Evolutionary conservation across 2,797 vertebrate species (phyloP).

Genomic region (Melanotaenia parkinsoni): DNA sequence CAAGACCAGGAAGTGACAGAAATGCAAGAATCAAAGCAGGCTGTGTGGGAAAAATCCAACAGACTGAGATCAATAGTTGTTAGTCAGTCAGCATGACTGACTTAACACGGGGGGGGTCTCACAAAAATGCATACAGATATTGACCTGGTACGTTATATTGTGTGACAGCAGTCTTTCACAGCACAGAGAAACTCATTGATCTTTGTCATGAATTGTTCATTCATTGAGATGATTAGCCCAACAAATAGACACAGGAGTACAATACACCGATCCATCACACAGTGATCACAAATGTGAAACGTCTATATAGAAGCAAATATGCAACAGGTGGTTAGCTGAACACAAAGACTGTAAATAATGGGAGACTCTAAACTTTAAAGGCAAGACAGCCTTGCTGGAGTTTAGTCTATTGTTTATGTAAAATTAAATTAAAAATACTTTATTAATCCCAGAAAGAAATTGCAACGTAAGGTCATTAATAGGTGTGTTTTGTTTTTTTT

Average conservation of each 20-base stretch:
- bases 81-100: background rate
- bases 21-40: background rate
- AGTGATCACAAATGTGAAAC: no score
- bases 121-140: background rate
- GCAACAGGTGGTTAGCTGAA: background rate
- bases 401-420: constrained; percentile 23
- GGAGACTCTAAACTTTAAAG: no score
- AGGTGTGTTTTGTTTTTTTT: no score
- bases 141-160: background rate
- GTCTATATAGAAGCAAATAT: background rate
- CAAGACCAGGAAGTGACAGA: background rate
- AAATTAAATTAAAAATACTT: no score
- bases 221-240: background rate
- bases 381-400: no score
- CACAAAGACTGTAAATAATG: background rate
- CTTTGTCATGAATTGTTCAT: no score
- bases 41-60: background rate
- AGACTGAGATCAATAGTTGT: background rate
- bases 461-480: no score
- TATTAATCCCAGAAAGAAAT: no score
- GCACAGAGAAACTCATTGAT: background rate
- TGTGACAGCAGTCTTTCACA: background rate
- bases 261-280: no score
- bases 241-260: background rate
- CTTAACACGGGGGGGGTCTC: no score